Evolutionary conservation across 2,888 invertebrate genomes (phyloP).

Genomic region (Aporophyla lueneburgensis): DNA sequence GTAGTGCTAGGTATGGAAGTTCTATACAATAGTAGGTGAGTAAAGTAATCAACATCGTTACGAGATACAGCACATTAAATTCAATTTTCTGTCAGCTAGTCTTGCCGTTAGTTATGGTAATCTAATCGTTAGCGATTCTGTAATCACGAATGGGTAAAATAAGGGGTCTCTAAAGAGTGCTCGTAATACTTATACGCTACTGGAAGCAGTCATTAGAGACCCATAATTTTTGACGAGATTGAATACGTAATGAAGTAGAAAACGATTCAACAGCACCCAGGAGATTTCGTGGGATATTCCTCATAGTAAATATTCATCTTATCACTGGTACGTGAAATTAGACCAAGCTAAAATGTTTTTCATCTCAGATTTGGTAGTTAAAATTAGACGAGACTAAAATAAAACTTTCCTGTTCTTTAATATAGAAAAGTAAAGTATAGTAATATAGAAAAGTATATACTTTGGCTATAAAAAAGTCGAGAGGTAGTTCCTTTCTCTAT

Average conservation of each 20-base stretch:
- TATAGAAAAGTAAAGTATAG: too few species aligned
- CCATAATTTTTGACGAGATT: slow-evolving; percentile 1
- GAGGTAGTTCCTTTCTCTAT: too few species aligned
- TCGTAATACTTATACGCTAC: background rate
- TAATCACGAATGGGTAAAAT: background rate
- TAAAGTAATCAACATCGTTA: too few species aligned
- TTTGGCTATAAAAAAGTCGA: too few species aligned
- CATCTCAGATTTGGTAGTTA: too few species aligned
- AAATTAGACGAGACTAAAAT: background rate
- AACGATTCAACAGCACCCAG: background rate
- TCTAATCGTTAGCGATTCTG: background rate
- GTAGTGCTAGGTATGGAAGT: too few species aligned
- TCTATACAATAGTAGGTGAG: too few species aligned
- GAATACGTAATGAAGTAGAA: slow-evolving; percentile 23
- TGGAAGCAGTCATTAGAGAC: slow-evolving; percentile 2
- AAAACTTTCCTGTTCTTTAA: background rate
- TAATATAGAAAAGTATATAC: too few species aligned
- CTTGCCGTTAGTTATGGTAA: background rate
- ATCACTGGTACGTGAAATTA: background rate
- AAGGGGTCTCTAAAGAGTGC: background rate
- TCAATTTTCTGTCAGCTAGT: too few species aligned
- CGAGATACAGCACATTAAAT: too few species aligned
- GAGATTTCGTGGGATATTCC: background rate
- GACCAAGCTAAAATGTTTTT: background rate
- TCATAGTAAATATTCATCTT: background rate